A percentile compares a stretch with the other conserved stretches of the same genome.
Evolutionary conservation across 2,113 vertebrate genomes (phyloP).

Genomic region (Peromyscus leucopus): DNA sequence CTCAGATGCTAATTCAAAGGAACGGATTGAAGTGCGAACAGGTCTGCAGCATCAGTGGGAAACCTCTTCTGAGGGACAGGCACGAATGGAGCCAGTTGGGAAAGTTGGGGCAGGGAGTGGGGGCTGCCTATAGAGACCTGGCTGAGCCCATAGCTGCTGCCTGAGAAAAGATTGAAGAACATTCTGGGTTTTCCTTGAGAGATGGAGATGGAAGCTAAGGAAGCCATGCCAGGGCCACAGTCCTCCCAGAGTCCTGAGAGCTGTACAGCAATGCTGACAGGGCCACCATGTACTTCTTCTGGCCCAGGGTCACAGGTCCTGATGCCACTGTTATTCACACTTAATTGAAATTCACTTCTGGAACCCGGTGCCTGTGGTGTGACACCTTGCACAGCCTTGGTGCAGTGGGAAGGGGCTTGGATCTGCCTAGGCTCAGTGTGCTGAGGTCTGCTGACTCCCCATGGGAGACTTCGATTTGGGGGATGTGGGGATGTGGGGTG

Average conservation of each 20-base stretch:
- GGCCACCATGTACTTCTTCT: neutral
- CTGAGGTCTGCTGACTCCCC: too few species aligned
- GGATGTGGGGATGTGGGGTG: too few species aligned
- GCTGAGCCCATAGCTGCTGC: neutral
- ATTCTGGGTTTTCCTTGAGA: neutral
- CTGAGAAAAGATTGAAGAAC: neutral
- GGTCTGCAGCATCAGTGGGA: neutral
- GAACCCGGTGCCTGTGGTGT: too few species aligned
- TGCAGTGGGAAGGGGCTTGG: too few species aligned
- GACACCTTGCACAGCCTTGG: too few species aligned
- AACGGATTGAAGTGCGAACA: neutral
- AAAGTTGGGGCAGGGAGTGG: neutral
- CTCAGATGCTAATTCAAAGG: slow-evolving; percentile 35
- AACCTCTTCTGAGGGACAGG: neutral
- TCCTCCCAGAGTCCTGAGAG: neutral
- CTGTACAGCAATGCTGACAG: neutral
- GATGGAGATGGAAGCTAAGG: neutral
- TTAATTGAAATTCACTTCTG: slow-evolving; percentile 41
- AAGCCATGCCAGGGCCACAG: neutral
- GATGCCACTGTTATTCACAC: neutral
- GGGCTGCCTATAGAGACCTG: neutral
- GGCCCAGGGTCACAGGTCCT: neutral
- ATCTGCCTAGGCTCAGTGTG: too few species aligned
- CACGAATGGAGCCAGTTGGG: neutral
- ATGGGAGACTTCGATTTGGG: too few species aligned